Evolutionary conservation across 2,113 vertebrate species (phyloP).

Genomic region (Sapayoa aenigma): DNA sequence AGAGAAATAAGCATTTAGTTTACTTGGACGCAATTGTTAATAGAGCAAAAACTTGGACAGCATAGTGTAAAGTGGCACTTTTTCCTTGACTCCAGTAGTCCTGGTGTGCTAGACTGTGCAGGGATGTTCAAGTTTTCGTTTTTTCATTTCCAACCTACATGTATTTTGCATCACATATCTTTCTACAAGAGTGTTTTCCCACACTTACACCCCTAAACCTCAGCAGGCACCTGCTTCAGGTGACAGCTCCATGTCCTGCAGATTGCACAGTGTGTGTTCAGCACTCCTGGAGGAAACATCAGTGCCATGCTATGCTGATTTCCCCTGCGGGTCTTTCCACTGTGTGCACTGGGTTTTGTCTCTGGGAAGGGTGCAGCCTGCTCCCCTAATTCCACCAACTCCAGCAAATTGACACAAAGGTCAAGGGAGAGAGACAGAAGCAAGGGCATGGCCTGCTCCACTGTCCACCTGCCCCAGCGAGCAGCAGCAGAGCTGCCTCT

Average conservation of each 20-base stretch:
- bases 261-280: fast-evolving
- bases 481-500: neutral
- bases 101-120: neutral
- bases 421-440: neutral
- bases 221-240: neutral
- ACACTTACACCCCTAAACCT: neutral
- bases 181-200: neutral
- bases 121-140: neutral
- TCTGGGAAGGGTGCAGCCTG: neutral
- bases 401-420: neutral
- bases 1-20: neutral
- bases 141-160: fast-evolving
- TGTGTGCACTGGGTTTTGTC: fast-evolving
- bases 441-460: neutral
- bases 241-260: neutral
- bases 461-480: neutral
- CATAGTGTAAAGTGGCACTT: neutral
- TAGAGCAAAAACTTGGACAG: neutral
- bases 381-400: neutral
- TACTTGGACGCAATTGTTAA: neutral
- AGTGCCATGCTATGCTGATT: fast-evolving
- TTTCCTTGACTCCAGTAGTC: neutral
- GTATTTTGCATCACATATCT: neutral
- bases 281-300: fast-evolving
- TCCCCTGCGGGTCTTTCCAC: neutral